These are phyloP conservation scores for Laticauda laticaudata DNA, from an alignment of 2,113 vertebrate genomes.

Conservation along the genomic window DNA sequence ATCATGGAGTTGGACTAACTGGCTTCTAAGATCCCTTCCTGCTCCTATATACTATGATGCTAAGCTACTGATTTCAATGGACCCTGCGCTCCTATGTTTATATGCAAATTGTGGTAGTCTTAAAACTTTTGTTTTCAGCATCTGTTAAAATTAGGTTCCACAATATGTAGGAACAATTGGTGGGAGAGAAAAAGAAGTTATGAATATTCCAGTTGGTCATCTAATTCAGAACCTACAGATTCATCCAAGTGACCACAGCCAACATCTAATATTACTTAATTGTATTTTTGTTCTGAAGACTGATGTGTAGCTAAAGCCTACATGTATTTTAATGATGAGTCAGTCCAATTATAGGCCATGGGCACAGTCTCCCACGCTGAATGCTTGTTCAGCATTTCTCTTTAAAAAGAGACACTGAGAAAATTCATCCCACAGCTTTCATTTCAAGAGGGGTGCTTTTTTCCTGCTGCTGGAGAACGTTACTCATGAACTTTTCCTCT, in stretches of 20 bases:
- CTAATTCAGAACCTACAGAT: neutral
- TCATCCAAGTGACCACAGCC: neutral
- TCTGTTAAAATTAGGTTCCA: neutral
- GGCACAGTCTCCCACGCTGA: neutral
- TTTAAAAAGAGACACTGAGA: neutral
- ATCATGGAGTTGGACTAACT: neutral
- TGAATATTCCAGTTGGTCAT: neutral
- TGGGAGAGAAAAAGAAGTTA: neutral
- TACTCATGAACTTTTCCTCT: neutral
- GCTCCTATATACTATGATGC: neutral
- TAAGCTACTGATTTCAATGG: neutral
- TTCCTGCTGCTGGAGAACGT: neutral
- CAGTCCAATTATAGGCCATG: neutral
- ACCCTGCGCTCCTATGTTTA: neutral
- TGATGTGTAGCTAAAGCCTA: neutral
- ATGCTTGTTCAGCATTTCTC: neutral
- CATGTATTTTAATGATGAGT: conserved; percentile 3
- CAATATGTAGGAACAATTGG: neutral
- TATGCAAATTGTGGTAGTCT: neutral
- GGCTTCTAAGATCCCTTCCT: neutral
- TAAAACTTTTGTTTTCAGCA: neutral
- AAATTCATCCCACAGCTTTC: neutral
- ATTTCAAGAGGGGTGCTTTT: neutral
- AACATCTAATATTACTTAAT: neutral
- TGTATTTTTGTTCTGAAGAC: conserved; percentile 26